A percentile compares a stretch with the other conserved stretches of the same genome.
phyloP scores from a whole-genome alignment of 2,888 invertebrate genomes.

The Tuberolachnus salignus region DNA sequence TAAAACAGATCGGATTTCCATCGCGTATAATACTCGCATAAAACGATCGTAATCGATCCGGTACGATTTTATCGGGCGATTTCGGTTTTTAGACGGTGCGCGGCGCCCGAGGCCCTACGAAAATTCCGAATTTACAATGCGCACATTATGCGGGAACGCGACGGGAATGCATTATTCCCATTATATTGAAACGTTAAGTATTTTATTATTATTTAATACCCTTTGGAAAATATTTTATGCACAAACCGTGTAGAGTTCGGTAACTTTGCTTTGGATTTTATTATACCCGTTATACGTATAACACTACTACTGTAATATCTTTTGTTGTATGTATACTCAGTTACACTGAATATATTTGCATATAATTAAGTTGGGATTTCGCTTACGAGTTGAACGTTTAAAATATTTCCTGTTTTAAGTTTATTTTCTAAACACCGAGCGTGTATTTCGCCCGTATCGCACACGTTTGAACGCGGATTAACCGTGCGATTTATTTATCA shows the following conservation, averaged over 20 bases:
- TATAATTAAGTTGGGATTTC: constrained; percentile 14
- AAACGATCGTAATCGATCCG: no score
- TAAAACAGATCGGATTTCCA: no score
- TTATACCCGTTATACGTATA: neutral
- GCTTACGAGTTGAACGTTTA: neutral
- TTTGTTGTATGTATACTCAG: neutral
- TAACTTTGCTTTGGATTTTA: constrained; percentile 26
- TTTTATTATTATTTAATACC: neutral
- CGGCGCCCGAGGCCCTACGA: no score
- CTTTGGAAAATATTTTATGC: neutral
- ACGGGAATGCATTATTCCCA: no score
- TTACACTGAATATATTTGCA: constrained; percentile 33
- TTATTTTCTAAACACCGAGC: neutral
- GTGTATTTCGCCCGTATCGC: no score
- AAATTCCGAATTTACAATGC: no score
- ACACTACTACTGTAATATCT: neutral
- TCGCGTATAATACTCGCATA: no score
- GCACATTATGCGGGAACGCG: no score
- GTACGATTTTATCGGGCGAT: no score
- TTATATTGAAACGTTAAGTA: neutral
- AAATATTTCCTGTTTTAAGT: neutral
- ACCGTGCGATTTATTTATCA: no score
- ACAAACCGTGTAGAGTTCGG: constrained; percentile 4
- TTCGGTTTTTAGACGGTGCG: no score
- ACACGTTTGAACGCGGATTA: no score